These are phyloP conservation scores for Tenualosa ilisha DNA, from an alignment of 2,797 vertebrate species.

Conservation along the genomic window DNA sequence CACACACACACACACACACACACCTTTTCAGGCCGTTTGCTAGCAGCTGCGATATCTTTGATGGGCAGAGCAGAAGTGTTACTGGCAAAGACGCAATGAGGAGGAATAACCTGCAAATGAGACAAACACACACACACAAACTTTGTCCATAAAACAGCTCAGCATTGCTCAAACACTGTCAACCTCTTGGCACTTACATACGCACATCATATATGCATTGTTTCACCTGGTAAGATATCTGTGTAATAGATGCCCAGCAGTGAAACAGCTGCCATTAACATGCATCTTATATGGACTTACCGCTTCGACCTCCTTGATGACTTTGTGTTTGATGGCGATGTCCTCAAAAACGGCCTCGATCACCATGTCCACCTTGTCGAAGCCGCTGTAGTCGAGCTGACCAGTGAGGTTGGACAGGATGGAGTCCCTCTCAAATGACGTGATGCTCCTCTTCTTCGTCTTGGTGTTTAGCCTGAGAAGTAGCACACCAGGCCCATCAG, in stretches of 20 bases:
- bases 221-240: no score
- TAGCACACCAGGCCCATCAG: not conserved
- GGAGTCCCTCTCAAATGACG: conserved; percentile 78
- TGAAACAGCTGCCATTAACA: no score
- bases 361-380: conserved; percentile 81
- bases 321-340: conserved; percentile 79
- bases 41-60: conserved; percentile 75
- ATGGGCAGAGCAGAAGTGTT: conserved; percentile 87
- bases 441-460: conserved; percentile 80
- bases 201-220: no score
- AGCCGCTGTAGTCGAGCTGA: conserved; percentile 81
- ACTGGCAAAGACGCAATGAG: conserved; percentile 83
- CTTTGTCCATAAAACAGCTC: not conserved
- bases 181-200: no score
- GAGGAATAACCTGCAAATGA: conserved; percentile 69
- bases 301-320: conserved; percentile 81
- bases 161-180: not conserved
- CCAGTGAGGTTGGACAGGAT: conserved; percentile 71
- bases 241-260: no score
- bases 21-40: conserved; percentile 84
- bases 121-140: conserved; percentile 7
- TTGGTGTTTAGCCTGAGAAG: conserved; percentile 74
- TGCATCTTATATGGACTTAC: conserved; percentile 67
- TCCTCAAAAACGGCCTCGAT: conserved; percentile 89
- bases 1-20: conserved; percentile 46